Percentiles rank a stretch among this genome's conserved stretches.
Evolutionary conservation across 2,888 invertebrate genomes (phyloP).

Genomic region (Drosophila suboccidentalis): DNA sequence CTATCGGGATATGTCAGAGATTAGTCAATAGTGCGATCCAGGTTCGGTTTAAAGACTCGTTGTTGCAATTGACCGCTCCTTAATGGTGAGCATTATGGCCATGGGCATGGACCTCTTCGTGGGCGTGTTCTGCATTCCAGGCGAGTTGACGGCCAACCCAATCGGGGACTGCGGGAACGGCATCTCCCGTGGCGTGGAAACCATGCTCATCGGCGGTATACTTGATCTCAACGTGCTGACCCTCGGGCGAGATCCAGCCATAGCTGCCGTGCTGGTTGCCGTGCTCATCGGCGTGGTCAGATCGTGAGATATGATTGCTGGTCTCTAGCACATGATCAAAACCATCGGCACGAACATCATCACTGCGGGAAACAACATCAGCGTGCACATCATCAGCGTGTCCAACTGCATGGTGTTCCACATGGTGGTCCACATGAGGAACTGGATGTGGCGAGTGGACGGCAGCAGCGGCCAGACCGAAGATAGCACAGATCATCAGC

Average conservation of each 20-base stretch:
- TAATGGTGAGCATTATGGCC: conserved; percentile 39
- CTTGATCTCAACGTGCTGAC: conserved; percentile 67
- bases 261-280: conserved; percentile 76
- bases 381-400: conserved; percentile 37
- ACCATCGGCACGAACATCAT: conserved; percentile 76
- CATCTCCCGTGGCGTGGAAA: conserved; percentile 67
- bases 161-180: conserved; percentile 38
- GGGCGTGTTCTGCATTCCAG: conserved; percentile 36
- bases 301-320: conserved; percentile 64
- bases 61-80: not conserved
- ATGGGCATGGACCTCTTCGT: conserved; percentile 7
- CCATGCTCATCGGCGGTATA: conserved; percentile 82
- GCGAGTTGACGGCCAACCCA: conserved; percentile 25
- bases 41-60: conserved; percentile 13
- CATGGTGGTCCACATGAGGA: conserved; percentile 21
- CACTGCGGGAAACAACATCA: conserved; percentile 29
- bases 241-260: conserved; percentile 78
- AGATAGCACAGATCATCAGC: conserved; percentile 67
- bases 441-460: conserved; percentile 37
- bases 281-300: conserved; percentile 73
- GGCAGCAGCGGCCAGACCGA: conserved; percentile 60
- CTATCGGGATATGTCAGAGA: conserved; percentile 36
- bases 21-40: conserved; percentile 39
- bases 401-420: conserved; percentile 21
- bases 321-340: conserved; percentile 71